Evolutionary conservation across 2,888 invertebrate genomes (phyloP), one percentile per base, ranked within the genome.

Genomic region (Hirtodrosophila duncani): DNA sequence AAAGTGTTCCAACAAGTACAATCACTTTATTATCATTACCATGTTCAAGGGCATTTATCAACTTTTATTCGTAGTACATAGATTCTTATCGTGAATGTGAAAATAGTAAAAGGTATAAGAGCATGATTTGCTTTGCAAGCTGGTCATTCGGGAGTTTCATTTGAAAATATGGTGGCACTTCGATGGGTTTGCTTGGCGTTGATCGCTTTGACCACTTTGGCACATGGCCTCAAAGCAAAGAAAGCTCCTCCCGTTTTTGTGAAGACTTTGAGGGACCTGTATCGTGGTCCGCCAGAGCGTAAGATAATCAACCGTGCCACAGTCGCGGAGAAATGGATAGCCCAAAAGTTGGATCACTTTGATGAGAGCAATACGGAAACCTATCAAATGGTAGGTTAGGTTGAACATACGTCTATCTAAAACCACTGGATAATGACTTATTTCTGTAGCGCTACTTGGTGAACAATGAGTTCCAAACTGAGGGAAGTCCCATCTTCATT

Each of bases 401-500:
- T n/a, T n/a, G n/a, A n/a, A n/a, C n/a, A n/a, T n/a, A n/a, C n/a
- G n/a, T n/a, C n/a, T n/a, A n/a, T n/a, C n/a, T n/a, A n/a, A n/a
- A n/a, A n/a, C n/a, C n/a, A n/a, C n/a, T n/a, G n/a, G n/a, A n/a
- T n/a, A n/a, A n/a, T n/a, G n/a, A n/a, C n/a, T n/a, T n/a, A n/a
- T n/a, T n/a, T n/a, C 26, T 45, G 0, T 7, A 85, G 86, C 88
- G 91, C 10, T 90, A 88, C 69, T 88, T 88, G 84, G 87, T 88
- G 60, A 90, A 89, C 70, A 67, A 85, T 41, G 86, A 88, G 21
- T 87, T 87, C 16, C 86, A 82, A 13, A 45, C 75, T 44, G 70
- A 85, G 1, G 89, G 89, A 2, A 89, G 88, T 0, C 92, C 92
- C 0, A 87, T 92, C 6, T 89, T 92, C 21, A 90, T 92, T 39